Base-by-base conservation (phyloP, 2,113 vertebrate genomes). In the Bombycilla garrulus region DNA sequence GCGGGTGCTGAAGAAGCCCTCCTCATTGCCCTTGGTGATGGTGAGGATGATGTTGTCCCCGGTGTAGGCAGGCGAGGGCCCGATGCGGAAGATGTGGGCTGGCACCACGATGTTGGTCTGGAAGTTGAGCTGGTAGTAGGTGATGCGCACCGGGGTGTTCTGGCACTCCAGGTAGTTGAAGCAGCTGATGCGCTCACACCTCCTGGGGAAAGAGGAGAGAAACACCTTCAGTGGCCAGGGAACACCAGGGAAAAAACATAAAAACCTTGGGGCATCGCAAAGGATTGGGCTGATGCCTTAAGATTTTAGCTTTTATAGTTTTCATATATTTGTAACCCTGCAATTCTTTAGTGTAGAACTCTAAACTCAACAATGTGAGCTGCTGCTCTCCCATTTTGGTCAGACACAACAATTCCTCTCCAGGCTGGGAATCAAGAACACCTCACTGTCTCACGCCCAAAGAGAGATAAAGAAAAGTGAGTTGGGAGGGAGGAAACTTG, bases 21-120 rank as follows among this genome's bases (percentile, higher is more conserved):
- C 99, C 57, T 98, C 98, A 0, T 99, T 99, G 45, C 99, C 99
- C 38, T 94, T 97, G 25, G 96, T 98, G 96, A 99, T 98, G 92
- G 98, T 93, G 81, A 99, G 98, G 70, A 98, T 86, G 45, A 99
- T 98, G 96, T 97, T 98, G 97, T 99, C 99, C 2, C 99, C 98
- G 0, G 98, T 92, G 53, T 99, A 99, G 80, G 98, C 98, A 0
- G 99, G 99, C 0, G 99, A 99, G 0, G 99, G 99, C 19, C 98
- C 98, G 25, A 99, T 99, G 11, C 99, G 98, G 97, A 99, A 99
- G 93, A 99, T 99, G 95, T 99, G 98, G 0, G 98, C 98, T 0
- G 99, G 99, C 58, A 98, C 98, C 91, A 98, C 91, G 7, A 99
- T 98, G 88, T 99, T 98, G 26, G 98, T 99, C 95, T 99, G 99